Evolutionary conservation across 2,797 vertebrate species (phyloP), one percentile per base, ranked within the genome.

Genomic region (Thalassophryne amazonica): DNA sequence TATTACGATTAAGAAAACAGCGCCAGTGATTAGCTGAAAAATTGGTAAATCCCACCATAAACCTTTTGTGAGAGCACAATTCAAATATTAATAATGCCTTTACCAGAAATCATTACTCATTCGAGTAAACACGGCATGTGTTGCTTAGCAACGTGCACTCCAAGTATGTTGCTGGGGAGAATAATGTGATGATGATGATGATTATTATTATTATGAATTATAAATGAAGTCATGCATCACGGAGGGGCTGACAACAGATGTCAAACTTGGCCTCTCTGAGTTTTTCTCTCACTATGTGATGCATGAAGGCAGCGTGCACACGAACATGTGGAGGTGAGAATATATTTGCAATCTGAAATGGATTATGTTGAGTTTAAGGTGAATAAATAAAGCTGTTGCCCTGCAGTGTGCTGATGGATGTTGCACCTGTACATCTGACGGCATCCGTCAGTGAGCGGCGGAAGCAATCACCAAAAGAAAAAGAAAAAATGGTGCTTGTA

Each of bases 401-500:
- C 46, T 38, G 2, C 21, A 46, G 50, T 53, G 12, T 45, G 45
- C 12, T 45, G 60, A 60, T 64, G 60, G 58, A 50, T 64, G 27
- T 16, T 9, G 50, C 45, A 56, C 61, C 55, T 56, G 47, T 57
- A 38, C 46, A 80, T 62, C 46, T 77, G 61, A 81, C 73, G 66
- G 55, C 60, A 71, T 69, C 64, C 14, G 62, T 69, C 68, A 51
- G 34, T 50, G 47, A 59, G 52, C 41, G 38, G 55, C 39, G 50
- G 21, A 57, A 38, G 76, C 62, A 73, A 77, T 80, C 69, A 77
- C 59, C 76, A 65, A 35, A 42, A 43, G 11, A 25, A 16, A n/a
- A n/a, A n/a, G n/a, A n/a, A 57, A 34, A 71, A 66, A 71, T 69
- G 63, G 66, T 53, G 48, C 73, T 60, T 56, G 69, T 58, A 68